Base-by-base conservation (phyloP, 2,113 vertebrate genomes). In the Budorcas taxicolor region DNA sequence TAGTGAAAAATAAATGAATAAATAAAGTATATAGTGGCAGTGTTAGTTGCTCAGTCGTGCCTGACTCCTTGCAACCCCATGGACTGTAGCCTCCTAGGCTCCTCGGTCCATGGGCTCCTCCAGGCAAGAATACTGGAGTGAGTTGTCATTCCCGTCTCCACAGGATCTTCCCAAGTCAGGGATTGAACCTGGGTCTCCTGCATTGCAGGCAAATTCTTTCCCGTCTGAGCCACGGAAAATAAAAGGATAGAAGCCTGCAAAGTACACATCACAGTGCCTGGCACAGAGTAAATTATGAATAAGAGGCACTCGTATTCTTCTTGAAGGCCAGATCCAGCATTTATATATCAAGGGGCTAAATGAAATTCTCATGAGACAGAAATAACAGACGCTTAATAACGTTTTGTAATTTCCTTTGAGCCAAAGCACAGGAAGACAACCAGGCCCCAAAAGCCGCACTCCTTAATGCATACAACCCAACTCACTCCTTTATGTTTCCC, bases 401-500 rank as follows among this genome's bases (percentile, higher is more conserved):
- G 17, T 96, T 60, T 67, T 67, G 36, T 92, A 84, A 95, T 96
- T 94, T 95, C 80, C 92, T 94, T 71, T 45, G 23, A 91, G 60
- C 62, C 93, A 58, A 94, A 94, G 62, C 85, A 21, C 21, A n/a
- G 95, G 88, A 83, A 94, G 87, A 57, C 36, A 45, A 62, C 92
- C 43, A 25, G n/a, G 81, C 29, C 85, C 47, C 36, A 3, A 45
- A 16, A 94, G 92, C 60, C 60, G 36, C 7, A 2, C 47, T 47
- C 47, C 67, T 80, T 52, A 45, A 85, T 33, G 67, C 50, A 29
- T 3, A 86, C 36, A 71, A 53, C 80, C 95, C 64, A 89, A 94
- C 40, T 40, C 57, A 23, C 40, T 76, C 55, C 74, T 94, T 91
- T 85, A 40, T 87, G 97, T 97, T 82, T 90, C 71, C 96, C 97